Conservation (phyloP, 2,797 vertebrate species). For the Chrosomus eos region DNA sequence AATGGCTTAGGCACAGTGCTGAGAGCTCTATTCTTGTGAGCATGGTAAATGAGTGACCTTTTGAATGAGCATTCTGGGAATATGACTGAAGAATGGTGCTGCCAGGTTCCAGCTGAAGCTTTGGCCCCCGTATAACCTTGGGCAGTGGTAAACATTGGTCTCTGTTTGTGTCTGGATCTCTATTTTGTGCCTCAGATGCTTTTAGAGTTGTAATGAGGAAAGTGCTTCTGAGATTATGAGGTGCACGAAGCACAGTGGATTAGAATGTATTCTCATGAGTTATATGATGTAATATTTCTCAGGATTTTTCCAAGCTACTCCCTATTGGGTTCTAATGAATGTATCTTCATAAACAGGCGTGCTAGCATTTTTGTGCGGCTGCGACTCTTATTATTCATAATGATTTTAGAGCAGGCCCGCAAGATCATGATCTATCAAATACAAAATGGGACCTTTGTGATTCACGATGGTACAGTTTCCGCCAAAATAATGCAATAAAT, state of each 20-base stretch:
- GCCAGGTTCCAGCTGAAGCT: constrained; percentile 67
- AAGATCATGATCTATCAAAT: constrained; percentile 37
- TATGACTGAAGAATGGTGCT: constrained; percentile 70
- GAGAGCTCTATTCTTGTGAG: constrained; percentile 61
- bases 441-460: constrained; percentile 11
- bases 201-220: constrained; percentile 47
- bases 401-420: constrained; percentile 10
- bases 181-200: constrained; percentile 48
- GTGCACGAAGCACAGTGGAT: constrained; percentile 43
- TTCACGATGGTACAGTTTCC: background rate
- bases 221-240: constrained; percentile 10
- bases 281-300: constrained; percentile 59
- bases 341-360: constrained; percentile 20
- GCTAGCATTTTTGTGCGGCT: constrained; percentile 34
- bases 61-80: constrained; percentile 67
- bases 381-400: constrained; percentile 16
- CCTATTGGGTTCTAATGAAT: constrained; percentile 46
- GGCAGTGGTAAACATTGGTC: constrained; percentile 73
- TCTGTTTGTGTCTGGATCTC: constrained; percentile 73
- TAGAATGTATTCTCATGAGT: constrained; percentile 54
- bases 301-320: constrained; percentile 6
- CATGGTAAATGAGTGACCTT: constrained; percentile 79
- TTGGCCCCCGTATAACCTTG: constrained; percentile 79
- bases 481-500: constrained; percentile 13
- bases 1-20: constrained; percentile 42